These are phyloP conservation scores for Volucella inflata DNA, from an alignment of 2,888 invertebrate species.

Conservation along the genomic window DNA sequence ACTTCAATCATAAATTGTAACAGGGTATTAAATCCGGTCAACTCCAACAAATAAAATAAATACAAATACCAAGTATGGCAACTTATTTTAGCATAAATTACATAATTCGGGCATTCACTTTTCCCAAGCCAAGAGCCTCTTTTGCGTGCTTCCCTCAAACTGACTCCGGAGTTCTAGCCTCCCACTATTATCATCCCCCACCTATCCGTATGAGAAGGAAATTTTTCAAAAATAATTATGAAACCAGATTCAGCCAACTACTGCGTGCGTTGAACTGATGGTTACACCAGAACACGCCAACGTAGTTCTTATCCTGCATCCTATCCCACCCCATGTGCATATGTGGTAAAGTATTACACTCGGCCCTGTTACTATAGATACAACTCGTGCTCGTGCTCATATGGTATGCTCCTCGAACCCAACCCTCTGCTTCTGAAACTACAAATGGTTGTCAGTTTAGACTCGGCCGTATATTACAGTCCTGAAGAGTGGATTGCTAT, in stretches of 20 bases:
- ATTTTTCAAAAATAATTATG: slow-evolving; percentile 68
- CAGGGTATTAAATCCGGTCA: slow-evolving; percentile 74
- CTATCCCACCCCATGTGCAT: not conserved
- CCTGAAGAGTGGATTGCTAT: slow-evolving; percentile 42
- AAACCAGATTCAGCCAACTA: slow-evolving; percentile 61
- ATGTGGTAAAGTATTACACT: no score
- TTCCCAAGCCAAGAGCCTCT: slow-evolving; percentile 51
- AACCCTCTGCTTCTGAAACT: slow-evolving; percentile 55
- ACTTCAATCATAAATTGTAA: slow-evolving; percentile 62
- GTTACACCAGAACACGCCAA: slow-evolving; percentile 68
- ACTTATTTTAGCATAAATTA: slow-evolving; percentile 66
- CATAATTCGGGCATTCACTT: slow-evolving; percentile 70
- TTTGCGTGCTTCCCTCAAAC: slow-evolving; percentile 44
- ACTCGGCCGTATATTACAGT: slow-evolving; percentile 43
- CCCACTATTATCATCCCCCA: not conserved
- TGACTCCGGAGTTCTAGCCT: slow-evolving; percentile 23
- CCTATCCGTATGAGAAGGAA: slow-evolving; percentile 42
- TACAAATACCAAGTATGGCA: not conserved
- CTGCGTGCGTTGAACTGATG: slow-evolving; percentile 73
- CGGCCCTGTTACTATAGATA: not conserved
- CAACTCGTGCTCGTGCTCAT: not conserved
- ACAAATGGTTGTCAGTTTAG: slow-evolving; percentile 62
- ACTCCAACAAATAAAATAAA: slow-evolving; percentile 62
- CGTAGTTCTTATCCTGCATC: slow-evolving; percentile 33
- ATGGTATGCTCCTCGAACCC: slow-evolving; percentile 57